Percentiles rank a stretch among this genome's conserved stretches.
These are phyloP conservation scores for Aphidoletes aphidimyza DNA, from an alignment of 2,888 invertebrate genomes.

Conservation along the genomic window DNA sequence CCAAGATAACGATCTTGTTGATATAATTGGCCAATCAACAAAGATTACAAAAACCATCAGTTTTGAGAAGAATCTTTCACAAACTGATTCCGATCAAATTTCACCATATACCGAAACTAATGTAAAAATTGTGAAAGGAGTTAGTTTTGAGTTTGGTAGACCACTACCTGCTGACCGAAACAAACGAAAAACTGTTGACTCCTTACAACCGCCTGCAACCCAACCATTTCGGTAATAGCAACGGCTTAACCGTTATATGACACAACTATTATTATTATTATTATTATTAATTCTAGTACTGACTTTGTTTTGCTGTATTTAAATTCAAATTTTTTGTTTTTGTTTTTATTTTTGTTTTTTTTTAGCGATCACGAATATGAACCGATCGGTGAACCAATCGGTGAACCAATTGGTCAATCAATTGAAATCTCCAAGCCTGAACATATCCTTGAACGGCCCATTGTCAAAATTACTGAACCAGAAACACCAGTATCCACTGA, in stretches of 20 bases:
- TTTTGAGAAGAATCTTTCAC: slow-evolving; percentile 61
- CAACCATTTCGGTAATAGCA: slow-evolving; percentile 64
- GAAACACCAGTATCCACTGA: background rate
- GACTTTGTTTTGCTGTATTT: background rate
- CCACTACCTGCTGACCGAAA: slow-evolving; percentile 57
- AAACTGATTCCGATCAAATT: slow-evolving; percentile 57
- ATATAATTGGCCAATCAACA: slow-evolving; percentile 33
- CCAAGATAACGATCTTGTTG: slow-evolving; percentile 62
- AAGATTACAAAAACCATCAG: slow-evolving; percentile 65
- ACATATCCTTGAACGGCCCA: slow-evolving; percentile 54
- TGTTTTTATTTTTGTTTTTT: slow-evolving; percentile 65
- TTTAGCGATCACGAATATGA: slow-evolving; percentile 94
- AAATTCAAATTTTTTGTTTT: background rate
- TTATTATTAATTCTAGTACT: slow-evolving; percentile 6
- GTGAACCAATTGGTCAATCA: slow-evolving; percentile 85
- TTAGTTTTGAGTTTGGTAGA: slow-evolving; percentile 65
- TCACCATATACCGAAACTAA: slow-evolving; percentile 57
- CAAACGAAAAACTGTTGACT: slow-evolving; percentile 57
- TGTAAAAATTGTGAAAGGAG: slow-evolving; percentile 65
- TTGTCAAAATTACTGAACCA: slow-evolving; percentile 9
- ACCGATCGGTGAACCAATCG: slow-evolving; percentile 83
- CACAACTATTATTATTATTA: background rate
- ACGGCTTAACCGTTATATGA: no score
- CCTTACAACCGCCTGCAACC: slow-evolving; percentile 53
- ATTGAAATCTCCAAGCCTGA: slow-evolving; percentile 59